Conservation (phyloP, 2,113 vertebrate species). For the Tor tambroides region DNA sequence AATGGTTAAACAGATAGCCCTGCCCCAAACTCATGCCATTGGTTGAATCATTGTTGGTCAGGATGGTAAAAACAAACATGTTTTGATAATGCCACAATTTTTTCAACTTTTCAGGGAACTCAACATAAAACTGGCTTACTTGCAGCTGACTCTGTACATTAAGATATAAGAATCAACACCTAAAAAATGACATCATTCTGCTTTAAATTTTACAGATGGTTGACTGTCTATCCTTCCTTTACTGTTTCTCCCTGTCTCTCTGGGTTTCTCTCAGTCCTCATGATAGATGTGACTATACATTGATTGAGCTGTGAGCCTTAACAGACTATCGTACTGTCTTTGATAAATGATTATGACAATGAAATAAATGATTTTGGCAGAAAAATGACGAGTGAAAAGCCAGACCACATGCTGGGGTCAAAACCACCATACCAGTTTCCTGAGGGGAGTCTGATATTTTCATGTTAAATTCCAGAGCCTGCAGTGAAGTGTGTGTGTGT, state of each 20-base stretch:
- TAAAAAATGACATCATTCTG: background rate
- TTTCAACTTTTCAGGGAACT: too few species aligned
- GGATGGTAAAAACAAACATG: too few species aligned
- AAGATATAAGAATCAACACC: background rate
- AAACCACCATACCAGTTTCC: background rate
- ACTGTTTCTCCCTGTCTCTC: background rate
- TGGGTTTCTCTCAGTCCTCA: background rate
- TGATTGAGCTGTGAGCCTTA: constrained; percentile 7
- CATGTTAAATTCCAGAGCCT: background rate
- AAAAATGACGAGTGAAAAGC: background rate
- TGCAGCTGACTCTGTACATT: background rate
- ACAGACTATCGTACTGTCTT: background rate
- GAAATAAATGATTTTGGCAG: background rate
- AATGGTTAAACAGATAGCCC: too few species aligned
- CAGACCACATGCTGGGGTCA: background rate
- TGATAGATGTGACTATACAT: background rate
- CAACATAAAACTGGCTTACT: background rate
- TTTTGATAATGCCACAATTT: too few species aligned
- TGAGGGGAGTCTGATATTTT: too few species aligned
- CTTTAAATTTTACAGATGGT: background rate
- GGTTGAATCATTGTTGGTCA: too few species aligned
- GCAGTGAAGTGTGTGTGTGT: background rate
- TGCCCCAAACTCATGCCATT: too few species aligned
- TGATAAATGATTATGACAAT: constrained; percentile 22
- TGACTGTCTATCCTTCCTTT: background rate